These are phyloP conservation scores for Meda fulgida DNA, from an alignment of 2,797 vertebrate species.

Conservation along the genomic window DNA sequence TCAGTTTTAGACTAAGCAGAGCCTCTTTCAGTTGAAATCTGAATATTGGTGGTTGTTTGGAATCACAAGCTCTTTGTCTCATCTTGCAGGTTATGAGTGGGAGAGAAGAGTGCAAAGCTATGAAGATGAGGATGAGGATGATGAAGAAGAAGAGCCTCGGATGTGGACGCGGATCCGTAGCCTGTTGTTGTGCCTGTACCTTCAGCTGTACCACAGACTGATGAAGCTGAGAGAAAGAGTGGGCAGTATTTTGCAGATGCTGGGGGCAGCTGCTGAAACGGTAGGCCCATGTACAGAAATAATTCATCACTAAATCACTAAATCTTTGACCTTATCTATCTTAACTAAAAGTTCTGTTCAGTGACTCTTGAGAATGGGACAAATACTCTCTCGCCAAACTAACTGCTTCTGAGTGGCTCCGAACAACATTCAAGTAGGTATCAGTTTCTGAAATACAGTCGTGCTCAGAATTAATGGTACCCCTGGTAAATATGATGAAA, in stretches of 20 bases:
- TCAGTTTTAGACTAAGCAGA: background rate
- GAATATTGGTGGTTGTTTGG: background rate
- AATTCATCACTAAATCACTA: background rate
- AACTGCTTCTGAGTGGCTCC: background rate
- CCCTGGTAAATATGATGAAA: too few species aligned
- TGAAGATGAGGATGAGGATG: constrained; percentile 67
- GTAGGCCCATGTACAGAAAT: constrained; percentile 55
- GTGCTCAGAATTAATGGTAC: too few species aligned
- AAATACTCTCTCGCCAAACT: background rate
- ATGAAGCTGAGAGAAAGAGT: constrained; percentile 66
- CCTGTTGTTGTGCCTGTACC: constrained; percentile 70
- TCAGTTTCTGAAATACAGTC: background rate
- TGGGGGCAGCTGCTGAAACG: constrained; percentile 58
- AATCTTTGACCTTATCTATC: background rate
- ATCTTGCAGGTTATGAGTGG: constrained; percentile 69
- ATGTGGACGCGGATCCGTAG: constrained; percentile 70
- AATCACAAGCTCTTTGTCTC: background rate
- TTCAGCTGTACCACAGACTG: constrained; percentile 72
- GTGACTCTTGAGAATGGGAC: background rate
- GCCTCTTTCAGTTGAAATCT: background rate
- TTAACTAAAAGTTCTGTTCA: background rate
- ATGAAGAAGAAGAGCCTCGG: constrained; percentile 66
- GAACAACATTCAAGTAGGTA: background rate
- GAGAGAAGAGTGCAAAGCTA: constrained; percentile 68
- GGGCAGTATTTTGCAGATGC: constrained; percentile 30